Percentiles rank a stretch among this genome's conserved stretches.
These are phyloP conservation scores for Melanotaenia pygmaea DNA, from an alignment of 2,797 vertebrate species.

Conservation along the genomic window DNA sequence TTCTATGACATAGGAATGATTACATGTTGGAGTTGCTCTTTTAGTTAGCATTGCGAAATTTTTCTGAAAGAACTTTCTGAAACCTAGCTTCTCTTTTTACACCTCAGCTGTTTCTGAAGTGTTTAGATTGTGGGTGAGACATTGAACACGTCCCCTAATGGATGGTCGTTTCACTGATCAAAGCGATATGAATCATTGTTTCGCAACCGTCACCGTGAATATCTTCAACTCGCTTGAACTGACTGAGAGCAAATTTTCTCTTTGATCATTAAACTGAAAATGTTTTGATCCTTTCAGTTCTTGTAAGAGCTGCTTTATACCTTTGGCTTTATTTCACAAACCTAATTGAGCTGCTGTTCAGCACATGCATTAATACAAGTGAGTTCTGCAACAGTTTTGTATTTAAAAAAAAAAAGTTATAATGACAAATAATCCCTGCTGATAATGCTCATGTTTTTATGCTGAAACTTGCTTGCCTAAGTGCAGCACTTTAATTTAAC, in stretches of 20 bases:
- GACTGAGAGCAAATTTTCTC: conserved; percentile 7
- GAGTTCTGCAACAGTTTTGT: neutral
- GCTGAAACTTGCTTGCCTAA: neutral
- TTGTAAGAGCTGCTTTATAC: neutral
- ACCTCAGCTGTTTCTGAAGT: conserved; percentile 9
- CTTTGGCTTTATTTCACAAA: neutral
- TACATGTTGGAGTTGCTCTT: conserved; percentile 19
- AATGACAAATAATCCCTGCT: neutral
- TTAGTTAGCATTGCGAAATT: conserved; percentile 25
- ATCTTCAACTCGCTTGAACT: conserved; percentile 23
- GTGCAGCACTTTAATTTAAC: neutral
- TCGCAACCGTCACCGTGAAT: conserved; percentile 24
- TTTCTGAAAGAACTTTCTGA: neutral
- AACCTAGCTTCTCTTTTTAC: conserved; percentile 1
- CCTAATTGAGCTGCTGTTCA: neutral
- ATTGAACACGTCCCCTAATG: neutral
- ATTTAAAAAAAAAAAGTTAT: neutral
- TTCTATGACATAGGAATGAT: no score
- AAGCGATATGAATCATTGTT: conserved; percentile 16
- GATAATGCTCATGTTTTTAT: neutral
- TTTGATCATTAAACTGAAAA: neutral
- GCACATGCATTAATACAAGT: neutral
- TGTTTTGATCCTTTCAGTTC: neutral
- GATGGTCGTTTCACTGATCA: conserved; percentile 35
- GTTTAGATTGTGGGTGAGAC: conserved; percentile 41